Percentiles rank a stretch among this genome's conserved stretches.
Evolutionary conservation across 2,113 vertebrate genomes (phyloP).

Genomic region (Phalacrocorax aristotelis): DNA sequence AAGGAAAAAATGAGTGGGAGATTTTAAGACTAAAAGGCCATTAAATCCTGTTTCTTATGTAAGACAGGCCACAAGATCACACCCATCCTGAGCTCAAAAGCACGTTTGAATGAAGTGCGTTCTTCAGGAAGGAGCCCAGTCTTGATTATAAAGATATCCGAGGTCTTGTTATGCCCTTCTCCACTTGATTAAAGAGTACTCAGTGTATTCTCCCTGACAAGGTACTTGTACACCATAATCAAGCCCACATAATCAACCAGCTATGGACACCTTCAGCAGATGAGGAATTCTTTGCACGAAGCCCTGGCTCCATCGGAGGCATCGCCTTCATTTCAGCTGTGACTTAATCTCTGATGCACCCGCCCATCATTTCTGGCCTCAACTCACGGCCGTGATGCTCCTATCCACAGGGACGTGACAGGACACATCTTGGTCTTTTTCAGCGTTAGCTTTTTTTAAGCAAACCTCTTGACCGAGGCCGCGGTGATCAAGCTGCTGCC

Average conservation of each 20-base stretch:
- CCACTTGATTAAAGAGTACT: background rate
- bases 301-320: background rate
- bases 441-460: background rate
- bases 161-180: background rate
- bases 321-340: too few species aligned
- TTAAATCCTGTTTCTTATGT: background rate
- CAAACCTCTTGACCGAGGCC: rapidly evolving
- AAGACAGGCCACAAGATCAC: background rate
- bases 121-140: background rate
- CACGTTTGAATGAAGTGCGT: rapidly evolving
- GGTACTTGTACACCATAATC: background rate
- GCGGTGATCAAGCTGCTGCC: background rate
- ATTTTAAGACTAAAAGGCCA: background rate
- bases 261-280: background rate
- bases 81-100: background rate
- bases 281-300: background rate
- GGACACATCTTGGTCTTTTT: background rate
- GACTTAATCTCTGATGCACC: rapidly evolving
- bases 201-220: background rate
- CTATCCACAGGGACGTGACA: rapidly evolving
- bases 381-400: rapidly evolving
- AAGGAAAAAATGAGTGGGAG: rapidly evolving
- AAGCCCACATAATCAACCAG: background rate
- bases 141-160: background rate
- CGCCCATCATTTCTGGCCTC: rapidly evolving